Percentiles rank a stretch among this genome's conserved stretches.
Conservation (phyloP, 2,888 invertebrate genomes). For the Plebejus argus region DNA sequence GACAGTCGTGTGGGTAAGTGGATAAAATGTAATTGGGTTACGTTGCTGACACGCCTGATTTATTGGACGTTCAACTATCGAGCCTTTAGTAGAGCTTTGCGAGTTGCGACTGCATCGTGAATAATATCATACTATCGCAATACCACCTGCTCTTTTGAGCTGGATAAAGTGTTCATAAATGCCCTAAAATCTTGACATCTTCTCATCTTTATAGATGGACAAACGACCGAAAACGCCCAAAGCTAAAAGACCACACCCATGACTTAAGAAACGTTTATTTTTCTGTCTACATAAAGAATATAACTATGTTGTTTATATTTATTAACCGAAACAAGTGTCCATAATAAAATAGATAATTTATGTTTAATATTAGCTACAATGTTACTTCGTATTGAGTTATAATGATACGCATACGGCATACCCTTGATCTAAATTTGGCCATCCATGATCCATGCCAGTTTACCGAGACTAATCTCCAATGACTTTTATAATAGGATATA, state of each 20-base stretch:
- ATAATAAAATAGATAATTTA: too few relatives aligned
- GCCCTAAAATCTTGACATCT: neutral
- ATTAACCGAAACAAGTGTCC: neutral
- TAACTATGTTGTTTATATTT: neutral
- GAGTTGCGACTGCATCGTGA: neutral
- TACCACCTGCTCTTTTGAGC: too few relatives aligned
- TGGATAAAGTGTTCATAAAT: neutral
- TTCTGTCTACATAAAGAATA: too few relatives aligned
- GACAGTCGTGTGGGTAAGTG: slow-evolving; percentile 1
- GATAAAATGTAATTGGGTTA: slow-evolving; percentile 25
- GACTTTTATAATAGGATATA: neutral
- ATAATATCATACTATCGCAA: neutral
- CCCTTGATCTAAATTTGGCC: slow-evolving; percentile 1
- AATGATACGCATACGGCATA: neutral
- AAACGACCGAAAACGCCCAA: neutral
- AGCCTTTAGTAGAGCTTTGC: neutral
- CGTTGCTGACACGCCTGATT: slow-evolving; percentile 5
- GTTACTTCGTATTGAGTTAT: neutral
- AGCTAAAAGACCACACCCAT: neutral
- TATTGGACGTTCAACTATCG: slow-evolving; percentile 20
- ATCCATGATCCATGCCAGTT: neutral
- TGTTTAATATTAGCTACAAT: neutral
- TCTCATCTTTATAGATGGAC: neutral
- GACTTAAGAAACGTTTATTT: too few relatives aligned
- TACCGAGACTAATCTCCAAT: neutral